Percentiles rank a stretch among this genome's conserved stretches.
Evolutionary conservation across 2,113 vertebrate species (phyloP).

Genomic region (Nothocercus julius): DNA sequence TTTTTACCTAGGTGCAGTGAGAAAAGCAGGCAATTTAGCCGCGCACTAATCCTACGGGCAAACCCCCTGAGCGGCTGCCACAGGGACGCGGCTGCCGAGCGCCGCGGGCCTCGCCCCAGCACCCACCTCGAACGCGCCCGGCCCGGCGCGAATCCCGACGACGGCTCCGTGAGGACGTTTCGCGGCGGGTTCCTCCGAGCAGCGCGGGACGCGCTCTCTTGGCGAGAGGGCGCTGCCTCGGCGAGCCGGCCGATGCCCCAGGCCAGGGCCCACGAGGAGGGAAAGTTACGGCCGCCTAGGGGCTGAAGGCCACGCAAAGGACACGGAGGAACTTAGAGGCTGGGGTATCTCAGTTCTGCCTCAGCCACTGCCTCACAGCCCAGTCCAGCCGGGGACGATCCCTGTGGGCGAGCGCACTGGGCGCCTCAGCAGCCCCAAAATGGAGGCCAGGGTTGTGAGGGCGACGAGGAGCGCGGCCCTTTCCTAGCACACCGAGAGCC

Average conservation of each 20-base stretch:
- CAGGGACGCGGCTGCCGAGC: neutral
- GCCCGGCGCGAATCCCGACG: neutral
- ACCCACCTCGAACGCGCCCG: neutral
- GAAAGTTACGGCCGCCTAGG: rapidly evolving
- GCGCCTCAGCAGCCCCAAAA: neutral
- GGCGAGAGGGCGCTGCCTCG: neutral
- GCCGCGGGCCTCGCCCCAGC: neutral
- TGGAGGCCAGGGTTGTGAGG: rapidly evolving
- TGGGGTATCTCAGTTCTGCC: neutral
- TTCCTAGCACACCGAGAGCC: rapidly evolving
- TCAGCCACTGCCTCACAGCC: neutral
- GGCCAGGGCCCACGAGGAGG: rapidly evolving
- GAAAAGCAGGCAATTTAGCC: conserved; percentile 22
- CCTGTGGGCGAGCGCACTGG: rapidly evolving
- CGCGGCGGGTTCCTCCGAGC: neutral
- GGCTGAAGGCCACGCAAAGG: neutral
- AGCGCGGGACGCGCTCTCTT: rapidly evolving
- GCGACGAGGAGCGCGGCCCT: rapidly evolving
- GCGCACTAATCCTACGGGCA: conserved; percentile 16
- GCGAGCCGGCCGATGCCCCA: rapidly evolving
- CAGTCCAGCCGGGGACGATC: neutral
- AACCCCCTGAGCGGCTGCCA: neutral
- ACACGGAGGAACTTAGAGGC: neutral
- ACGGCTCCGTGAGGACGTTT: neutral
- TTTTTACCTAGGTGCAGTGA: conserved; percentile 2